phyloP scores from a whole-genome alignment of 2,888 invertebrate genomes.

The Athrips mouffetella region DNA sequence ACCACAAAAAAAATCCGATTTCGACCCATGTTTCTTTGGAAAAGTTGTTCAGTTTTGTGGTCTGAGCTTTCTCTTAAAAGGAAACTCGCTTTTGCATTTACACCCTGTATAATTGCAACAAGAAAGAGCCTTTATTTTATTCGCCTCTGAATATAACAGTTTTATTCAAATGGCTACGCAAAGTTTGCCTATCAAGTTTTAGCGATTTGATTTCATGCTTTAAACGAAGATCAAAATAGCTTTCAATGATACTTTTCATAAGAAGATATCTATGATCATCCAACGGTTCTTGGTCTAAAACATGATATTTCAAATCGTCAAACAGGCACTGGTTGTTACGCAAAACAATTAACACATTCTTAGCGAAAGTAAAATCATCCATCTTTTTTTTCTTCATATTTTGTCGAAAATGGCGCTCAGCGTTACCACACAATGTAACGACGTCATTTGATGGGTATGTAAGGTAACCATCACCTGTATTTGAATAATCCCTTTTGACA shows the following conservation, averaged over 20 bases:
- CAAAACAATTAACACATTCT: too few relatives aligned
- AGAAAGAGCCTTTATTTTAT: too few relatives aligned
- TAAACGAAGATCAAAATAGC: neutral
- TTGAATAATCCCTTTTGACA: constrained; percentile 15
- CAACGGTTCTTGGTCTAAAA: constrained; percentile 1
- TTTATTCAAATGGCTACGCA: too few relatives aligned
- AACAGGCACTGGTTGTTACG: too few relatives aligned
- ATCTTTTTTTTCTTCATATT: constrained; percentile 1
- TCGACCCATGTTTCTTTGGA: too few relatives aligned
- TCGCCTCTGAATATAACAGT: too few relatives aligned
- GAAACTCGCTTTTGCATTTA: too few relatives aligned
- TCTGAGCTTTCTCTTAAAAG: too few relatives aligned
- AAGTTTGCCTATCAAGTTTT: too few relatives aligned
- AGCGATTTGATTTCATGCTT: neutral
- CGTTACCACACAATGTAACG: constrained; percentile 6
- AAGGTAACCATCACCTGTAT: constrained; percentile 11
- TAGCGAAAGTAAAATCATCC: neutral
- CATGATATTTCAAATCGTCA: neutral
- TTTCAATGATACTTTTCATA: constrained; percentile 1
- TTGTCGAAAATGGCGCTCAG: neutral
- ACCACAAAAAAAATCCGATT: too few relatives aligned
- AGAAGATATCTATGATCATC: neutral
- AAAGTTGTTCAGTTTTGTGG: too few relatives aligned
- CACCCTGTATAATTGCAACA: too few relatives aligned
- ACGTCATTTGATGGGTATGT: constrained; percentile 13